Evolutionary conservation across 2,888 invertebrate genomes (phyloP).

Genomic region (Aphodius granarius): DNA sequence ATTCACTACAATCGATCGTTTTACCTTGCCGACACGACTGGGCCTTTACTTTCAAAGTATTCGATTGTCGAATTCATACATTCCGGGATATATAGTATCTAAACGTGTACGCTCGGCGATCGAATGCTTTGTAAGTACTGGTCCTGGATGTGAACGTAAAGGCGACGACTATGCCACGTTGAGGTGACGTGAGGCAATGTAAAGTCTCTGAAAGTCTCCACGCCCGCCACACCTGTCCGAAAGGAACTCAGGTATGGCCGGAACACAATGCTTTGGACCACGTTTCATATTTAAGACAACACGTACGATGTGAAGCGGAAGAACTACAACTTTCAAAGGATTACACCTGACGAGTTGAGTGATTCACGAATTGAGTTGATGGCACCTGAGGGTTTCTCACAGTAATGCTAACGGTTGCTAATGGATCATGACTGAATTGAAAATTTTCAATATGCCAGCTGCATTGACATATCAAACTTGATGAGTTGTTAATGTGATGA

Average conservation of each 20-base stretch:
- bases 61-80: too few relatives aligned
- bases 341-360: neutral
- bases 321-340: neutral
- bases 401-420: neutral
- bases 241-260: neutral
- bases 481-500: neutral
- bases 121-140: too few relatives aligned
- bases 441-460: neutral
- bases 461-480: neutral
- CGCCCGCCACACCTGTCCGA: neutral
- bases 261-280: neutral
- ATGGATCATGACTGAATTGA: neutral
- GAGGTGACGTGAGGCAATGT: neutral
- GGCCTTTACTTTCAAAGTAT: too few relatives aligned
- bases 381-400: neutral
- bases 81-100: too few relatives aligned
- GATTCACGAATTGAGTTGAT: neutral
- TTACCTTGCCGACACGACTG: neutral
- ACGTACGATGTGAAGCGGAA: neutral
- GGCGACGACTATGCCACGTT: neutral
- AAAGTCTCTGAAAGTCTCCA: neutral
- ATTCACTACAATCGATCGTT: neutral
- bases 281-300: neutral
- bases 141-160: slow-evolving; percentile 1
- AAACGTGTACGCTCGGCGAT: too few relatives aligned